Conservation (phyloP, 2,888 invertebrate genomes). For the Brassicogethes aeneus region DNA sequence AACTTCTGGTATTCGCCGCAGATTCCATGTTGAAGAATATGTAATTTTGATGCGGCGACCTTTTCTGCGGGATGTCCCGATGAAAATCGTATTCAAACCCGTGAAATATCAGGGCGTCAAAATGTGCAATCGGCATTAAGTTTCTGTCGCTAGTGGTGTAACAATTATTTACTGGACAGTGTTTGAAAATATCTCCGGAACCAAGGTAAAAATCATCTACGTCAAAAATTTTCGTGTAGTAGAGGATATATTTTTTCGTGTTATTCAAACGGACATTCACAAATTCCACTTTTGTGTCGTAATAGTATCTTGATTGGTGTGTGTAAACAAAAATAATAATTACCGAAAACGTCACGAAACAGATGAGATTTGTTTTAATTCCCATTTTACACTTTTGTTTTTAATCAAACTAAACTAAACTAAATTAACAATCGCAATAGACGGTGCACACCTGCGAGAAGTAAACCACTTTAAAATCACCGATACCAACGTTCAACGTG, state of each 20-base stretch:
- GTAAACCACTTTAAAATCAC: no score
- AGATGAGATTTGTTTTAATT: no score
- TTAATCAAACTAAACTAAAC: no score
- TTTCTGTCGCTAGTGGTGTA: constrained; percentile 37
- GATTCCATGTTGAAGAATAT: constrained; percentile 45
- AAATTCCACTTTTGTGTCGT: no score
- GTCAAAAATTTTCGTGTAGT: constrained; percentile 24
- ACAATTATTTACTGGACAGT: constrained; percentile 40
- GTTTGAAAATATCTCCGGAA: constrained; percentile 18
- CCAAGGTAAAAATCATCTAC: constrained; percentile 18
- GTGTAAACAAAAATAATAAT: no score
- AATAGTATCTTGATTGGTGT: no score
- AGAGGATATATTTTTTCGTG: constrained; percentile 22
- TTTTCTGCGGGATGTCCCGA: constrained; percentile 31
- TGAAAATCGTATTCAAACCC: constrained; percentile 30
- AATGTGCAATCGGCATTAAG: constrained; percentile 35
- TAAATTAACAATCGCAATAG: no score
- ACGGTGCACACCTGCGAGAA: no score
- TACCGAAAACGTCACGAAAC: no score
- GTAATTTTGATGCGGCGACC: constrained; percentile 42
- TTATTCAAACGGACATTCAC: no score
- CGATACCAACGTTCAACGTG: no score
- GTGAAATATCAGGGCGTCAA: constrained; percentile 48
- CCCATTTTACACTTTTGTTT: no score
- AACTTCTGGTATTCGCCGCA: constrained; percentile 25